Percentiles rank a stretch among this genome's conserved stretches.
Evolutionary conservation across 2,113 vertebrate species (phyloP).

Genomic region (Asarcornis scutulata): DNA sequence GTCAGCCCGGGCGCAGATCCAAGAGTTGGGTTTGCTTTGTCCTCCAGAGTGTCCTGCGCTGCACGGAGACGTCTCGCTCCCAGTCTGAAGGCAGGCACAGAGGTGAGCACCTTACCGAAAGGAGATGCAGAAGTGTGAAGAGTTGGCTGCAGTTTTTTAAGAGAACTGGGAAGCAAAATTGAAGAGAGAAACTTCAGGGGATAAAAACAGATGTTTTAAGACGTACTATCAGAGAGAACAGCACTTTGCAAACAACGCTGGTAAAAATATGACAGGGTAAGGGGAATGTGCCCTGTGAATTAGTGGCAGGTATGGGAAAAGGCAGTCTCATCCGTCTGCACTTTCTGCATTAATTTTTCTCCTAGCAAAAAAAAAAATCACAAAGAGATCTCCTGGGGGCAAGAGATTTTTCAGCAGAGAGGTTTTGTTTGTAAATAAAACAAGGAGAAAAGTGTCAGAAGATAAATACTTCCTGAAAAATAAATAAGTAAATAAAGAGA

Average conservation of each 20-base stretch:
- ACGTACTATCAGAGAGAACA: background rate
- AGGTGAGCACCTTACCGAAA: background rate
- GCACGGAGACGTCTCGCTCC: background rate
- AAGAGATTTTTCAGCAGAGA: background rate
- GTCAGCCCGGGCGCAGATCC: background rate
- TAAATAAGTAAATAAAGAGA: background rate
- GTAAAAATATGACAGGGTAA: background rate
- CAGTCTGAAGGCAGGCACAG: background rate
- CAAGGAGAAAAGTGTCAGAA: background rate
- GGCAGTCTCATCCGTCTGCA: background rate
- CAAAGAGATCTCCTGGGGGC: background rate
- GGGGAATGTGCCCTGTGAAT: background rate
- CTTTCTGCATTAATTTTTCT: background rate
- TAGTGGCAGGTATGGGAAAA: background rate
- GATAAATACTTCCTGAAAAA: background rate
- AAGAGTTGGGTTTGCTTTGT: background rate
- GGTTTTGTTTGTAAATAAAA: background rate
- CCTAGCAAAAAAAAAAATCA: background rate
- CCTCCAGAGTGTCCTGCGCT: background rate
- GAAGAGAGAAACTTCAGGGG: background rate
- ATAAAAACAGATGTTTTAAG: conserved; percentile 12
- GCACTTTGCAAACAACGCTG: background rate
- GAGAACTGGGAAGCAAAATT: background rate
- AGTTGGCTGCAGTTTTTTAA: background rate
- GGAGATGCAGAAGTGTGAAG: background rate